Evolutionary conservation across 2,888 invertebrate species (phyloP), one percentile per base, ranked within the genome.

Genomic region (Aphrophora alni): DNA sequence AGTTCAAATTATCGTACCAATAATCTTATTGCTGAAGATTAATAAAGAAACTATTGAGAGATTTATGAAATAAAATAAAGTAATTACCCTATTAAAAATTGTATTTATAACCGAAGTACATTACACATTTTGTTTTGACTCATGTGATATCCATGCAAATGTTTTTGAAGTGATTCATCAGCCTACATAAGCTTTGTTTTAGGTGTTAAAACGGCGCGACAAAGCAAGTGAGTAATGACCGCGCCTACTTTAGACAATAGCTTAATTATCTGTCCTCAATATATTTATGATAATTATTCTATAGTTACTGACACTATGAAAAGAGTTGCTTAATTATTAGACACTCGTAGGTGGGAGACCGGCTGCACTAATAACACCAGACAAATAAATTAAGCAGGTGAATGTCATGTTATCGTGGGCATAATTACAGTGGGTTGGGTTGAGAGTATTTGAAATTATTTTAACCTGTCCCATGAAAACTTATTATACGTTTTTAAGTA

Each of bases 251-350:
- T 12, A 59, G 14, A 59, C 59, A 59, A 59, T 59, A 21, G 59
- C 59, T 59, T 59, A 59, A 59, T 59, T 59, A 59, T n/a, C 59
- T 14, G 21, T 5, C 4, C 59, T 21, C 59, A 59, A 59, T 59
- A 21, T 59, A 7, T 21, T 59, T 21, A 59, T 59, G 21, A 59
- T 59, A 33, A 33, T 33, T 21, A 59, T 21, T n/a, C 59, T 59
- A 59, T 59, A 59, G 21, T 59, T 59, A 14, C 59, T 59, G 59
- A 59, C 59, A 59, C 59, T 59, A 59, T 59, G 59, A 59, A 59
- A 59, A 21, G 21, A 21, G 21, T 21, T 5, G 59, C 59, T 59
- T 59, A 21, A 59, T 59, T 59, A 59, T n/a, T 14, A 21, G n/a
- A 7, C 59, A 21, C 10, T 59, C 21, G 59, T 59, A 59, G 59